These are phyloP conservation scores for Porites lobata DNA, from an alignment of 92 coral and sea anemone genomes.

Conservation along the genomic window DNA sequence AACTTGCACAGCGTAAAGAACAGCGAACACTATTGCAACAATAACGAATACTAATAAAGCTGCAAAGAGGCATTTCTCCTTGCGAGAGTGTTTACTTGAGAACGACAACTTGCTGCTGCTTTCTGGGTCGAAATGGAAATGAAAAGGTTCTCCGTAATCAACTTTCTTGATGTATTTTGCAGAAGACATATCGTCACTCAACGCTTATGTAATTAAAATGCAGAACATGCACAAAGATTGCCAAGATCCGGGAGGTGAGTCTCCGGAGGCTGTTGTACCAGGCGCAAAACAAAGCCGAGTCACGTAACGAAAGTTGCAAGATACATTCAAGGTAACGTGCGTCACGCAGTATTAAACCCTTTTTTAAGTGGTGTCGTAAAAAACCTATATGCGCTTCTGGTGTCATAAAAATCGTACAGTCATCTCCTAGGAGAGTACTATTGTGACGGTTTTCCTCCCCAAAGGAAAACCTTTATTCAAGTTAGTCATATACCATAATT, in stretches of 20 bases:
- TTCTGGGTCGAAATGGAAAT: not conserved
- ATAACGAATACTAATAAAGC: conserved; percentile 23
- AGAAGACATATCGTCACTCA: not conserved
- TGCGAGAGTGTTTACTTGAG: conserved; percentile 34
- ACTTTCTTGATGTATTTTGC: not conserved
- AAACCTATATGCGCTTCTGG: too few relatives aligned
- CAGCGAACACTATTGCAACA: conserved; percentile 52
- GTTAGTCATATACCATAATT: too few relatives aligned
- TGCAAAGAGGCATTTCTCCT: conserved; percentile 34
- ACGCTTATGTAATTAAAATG: too few relatives aligned
- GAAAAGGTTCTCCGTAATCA: not conserved
- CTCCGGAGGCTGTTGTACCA: not conserved
- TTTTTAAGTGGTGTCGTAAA: too few relatives aligned
- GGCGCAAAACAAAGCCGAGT: not conserved
- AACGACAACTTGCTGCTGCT: not conserved
- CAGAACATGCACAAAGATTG: too few relatives aligned
- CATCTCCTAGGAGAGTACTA: too few relatives aligned
- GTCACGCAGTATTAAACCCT: too few relatives aligned
- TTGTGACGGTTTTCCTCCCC: too few relatives aligned
- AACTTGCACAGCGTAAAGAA: conserved; percentile 42
- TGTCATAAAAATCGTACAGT: too few relatives aligned
- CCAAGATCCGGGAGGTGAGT: not conserved
- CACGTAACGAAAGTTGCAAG: too few relatives aligned
- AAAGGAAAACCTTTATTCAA: too few relatives aligned
- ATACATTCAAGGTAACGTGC: too few relatives aligned